Base-by-base conservation (phyloP, 2,888 invertebrate genomes). In the Sthenelais limicola region DNA sequence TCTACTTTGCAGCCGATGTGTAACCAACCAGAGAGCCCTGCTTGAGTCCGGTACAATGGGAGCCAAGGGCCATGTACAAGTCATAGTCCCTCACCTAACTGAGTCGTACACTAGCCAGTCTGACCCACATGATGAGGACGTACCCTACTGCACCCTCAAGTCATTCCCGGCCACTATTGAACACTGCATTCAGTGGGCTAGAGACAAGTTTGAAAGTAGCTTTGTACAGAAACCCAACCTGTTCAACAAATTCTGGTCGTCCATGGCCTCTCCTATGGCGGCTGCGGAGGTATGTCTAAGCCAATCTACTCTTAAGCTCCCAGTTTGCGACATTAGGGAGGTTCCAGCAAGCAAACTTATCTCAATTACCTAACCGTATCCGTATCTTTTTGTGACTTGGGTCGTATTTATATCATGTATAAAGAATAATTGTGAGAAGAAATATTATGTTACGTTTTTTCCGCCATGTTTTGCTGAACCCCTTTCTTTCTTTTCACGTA, bases 121-220 rank as follows among this genome's bases (percentile, higher is more conserved):
- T 72, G 88, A 88, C 75, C 88, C 88, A 0, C 80, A 80, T 3
- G 88, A 88, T 75, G 82, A 85, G 68, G 85, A 87, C 24, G 62
- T 86, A 26, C 88, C 88, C 0, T 87, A 87, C 80, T 89, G 88
- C 78, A 88, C 88, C 5, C 78, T 89, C n/a, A 88, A 88, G 80
- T 86, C 88, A 69, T 89, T 89, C 77, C 89, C 89, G 38, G 83
- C 85, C 47, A 81, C 81, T 52, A 86, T 88, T 67, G 88, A 89
- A 76, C 89, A 89, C 78, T 87, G 88, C 79, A 86, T 89, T 68
- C 87, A 89, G 76, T 89, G 89, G 89, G 88, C 88, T 7, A 80
- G 87, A 76, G 88, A 88, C 74, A 87, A 87, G 87, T 88, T 88
- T 82, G 87, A 87, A 77, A 86, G 86, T 73, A 78, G 83, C n/a